phyloP scores from a whole-genome alignment of 1,140 invertebrate species.

The Ostrea denselamellosa region DNA sequence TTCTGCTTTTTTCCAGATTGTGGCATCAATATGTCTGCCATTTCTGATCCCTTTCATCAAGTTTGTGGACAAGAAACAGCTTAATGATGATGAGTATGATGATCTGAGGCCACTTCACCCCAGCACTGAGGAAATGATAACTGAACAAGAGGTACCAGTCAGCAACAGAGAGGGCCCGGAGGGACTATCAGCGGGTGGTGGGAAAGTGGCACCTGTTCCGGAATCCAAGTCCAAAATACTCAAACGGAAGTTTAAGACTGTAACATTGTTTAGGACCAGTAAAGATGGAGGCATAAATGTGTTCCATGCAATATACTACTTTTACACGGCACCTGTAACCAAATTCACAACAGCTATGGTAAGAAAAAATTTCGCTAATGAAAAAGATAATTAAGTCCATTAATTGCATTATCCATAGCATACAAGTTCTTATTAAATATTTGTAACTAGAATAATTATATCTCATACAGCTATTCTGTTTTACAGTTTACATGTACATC shows the following conservation, averaged over 20 bases:
- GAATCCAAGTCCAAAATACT: slow-evolving; percentile 38
- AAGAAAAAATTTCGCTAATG: slow-evolving; percentile 20
- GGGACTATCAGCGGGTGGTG: not conserved
- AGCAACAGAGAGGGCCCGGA: not conserved
- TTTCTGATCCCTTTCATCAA: slow-evolving; percentile 71
- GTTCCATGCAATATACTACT: slow-evolving; percentile 68
- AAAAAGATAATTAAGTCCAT: no score
- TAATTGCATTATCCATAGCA: no score
- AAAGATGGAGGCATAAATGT: slow-evolving; percentile 58
- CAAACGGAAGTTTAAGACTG: slow-evolving; percentile 61
- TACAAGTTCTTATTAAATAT: no score
- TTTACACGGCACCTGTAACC: slow-evolving; percentile 72
- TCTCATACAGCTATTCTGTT: not conserved
- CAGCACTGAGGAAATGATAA: not conserved
- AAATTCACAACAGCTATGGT: slow-evolving; percentile 67
- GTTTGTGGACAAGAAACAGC: slow-evolving; percentile 62
- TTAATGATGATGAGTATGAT: slow-evolving; percentile 22
- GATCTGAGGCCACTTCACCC: slow-evolving; percentile 14
- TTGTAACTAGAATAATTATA: no score
- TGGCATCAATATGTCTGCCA: slow-evolving; percentile 66
- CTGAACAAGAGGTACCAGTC: not conserved
- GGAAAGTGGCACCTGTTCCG: slow-evolving; percentile 14
- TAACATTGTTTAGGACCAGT: slow-evolving; percentile 58
- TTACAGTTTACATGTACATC: slow-evolving; percentile 62
- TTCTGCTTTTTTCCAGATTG: slow-evolving; percentile 64